Conservation (phyloP, 1,140 invertebrate species). For the Drosophila parabipectinata region DNA sequence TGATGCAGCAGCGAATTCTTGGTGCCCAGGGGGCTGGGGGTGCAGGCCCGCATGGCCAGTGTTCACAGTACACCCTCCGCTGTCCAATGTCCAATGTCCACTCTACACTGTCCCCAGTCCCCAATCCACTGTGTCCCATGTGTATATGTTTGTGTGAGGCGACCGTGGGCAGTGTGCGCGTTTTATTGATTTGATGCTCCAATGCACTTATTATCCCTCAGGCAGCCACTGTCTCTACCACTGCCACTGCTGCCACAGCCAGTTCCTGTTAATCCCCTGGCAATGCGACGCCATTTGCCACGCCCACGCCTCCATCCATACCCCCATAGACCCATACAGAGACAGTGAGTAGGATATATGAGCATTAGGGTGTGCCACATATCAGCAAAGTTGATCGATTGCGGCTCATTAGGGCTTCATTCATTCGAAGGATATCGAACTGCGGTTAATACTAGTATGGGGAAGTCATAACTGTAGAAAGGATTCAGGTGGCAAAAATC, state of each 20-base stretch:
- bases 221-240: conserved; percentile 48
- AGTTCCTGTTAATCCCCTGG: conserved; percentile 64
- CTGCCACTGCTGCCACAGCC: conserved; percentile 5
- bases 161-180: conserved; percentile 57
- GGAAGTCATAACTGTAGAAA: background rate
- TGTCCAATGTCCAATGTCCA: conserved; percentile 1
- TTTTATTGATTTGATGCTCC: conserved; percentile 81
- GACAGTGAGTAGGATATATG: conserved; percentile 34
- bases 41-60: background rate
- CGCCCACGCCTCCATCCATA: conserved; percentile 12
- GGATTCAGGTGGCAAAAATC: background rate
- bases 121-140: conserved; percentile 1
- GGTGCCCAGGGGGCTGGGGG: conserved; percentile 14
- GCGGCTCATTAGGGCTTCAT: conserved; percentile 45
- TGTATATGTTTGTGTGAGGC: background rate
- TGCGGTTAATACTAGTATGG: background rate
- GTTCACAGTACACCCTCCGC: background rate
- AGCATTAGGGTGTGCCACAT: conserved; percentile 68
- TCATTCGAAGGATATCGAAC: conserved; percentile 22
- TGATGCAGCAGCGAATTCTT: conserved; percentile 79
- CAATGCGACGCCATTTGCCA: conserved; percentile 61
- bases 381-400: conserved; percentile 61
- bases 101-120: conserved; percentile 1
- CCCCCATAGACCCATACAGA: background rate
- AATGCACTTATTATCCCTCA: conserved; percentile 79